Base-by-base conservation (phyloP, 2,113 vertebrate species). In the Herpetotheres cachinnans region DNA sequence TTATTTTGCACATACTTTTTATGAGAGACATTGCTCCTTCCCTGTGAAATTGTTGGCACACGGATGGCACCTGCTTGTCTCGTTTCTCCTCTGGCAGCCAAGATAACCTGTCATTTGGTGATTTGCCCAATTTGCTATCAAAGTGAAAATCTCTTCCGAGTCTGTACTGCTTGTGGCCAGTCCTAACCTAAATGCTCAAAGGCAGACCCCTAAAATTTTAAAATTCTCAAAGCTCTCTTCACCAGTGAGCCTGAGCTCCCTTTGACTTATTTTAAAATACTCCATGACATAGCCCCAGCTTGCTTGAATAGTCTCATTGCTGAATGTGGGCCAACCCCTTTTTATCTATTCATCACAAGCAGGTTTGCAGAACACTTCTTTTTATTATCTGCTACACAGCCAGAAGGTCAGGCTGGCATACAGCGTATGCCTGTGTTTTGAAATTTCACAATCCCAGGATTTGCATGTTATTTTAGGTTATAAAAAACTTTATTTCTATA, bases 341-440 rank as follows among this genome's bases (percentile, higher is more conserved):
- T 93, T 81, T 58, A 79, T 91, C 73, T 93, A 25, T 54, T 82
- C 26, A 69, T 77, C 82, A 79, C 54, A 94, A 82, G 69, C 46
- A 79, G 61, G 61, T 84, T 86, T 93, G 61, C 86, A 55, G 78
- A 88, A 91, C 55, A 49, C 77, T 77, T 77, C 85, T 89, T 95
- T 86, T 87, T 42, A 85, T 96, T 87, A 87, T 36, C 63, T 47
- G 62, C 84, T 90, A 38, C 56, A 67, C n/a, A 59, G 76, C 44
- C 82, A 91, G 74, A 58, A 94, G 88, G 90, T 96, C 93, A 89
- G 78, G 74, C 42, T 83, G 62, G 56, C 70, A 82, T 25, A 55
- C 13, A 0, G 44, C 3, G 32, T 20, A 52, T 50, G 71, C 34
- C 47, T 44, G 34, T 52, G 62, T 58, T 85, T 70, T 85, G 78